Conservation (phyloP, 2,888 invertebrate genomes). For the Lymantria dispar region DNA sequence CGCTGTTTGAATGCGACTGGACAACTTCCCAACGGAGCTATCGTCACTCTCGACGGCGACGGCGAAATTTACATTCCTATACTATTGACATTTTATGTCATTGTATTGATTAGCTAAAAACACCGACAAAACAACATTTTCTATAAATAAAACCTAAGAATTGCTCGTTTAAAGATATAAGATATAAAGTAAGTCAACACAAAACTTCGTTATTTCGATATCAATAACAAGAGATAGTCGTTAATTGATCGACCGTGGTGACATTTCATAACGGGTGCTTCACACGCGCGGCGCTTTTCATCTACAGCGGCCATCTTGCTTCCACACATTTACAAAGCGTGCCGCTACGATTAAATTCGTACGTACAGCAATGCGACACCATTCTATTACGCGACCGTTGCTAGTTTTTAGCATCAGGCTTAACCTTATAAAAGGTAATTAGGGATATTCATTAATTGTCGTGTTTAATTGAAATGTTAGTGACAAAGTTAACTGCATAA, state of each 20-base stretch:
- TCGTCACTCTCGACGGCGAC: too few relatives aligned
- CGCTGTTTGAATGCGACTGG: too few relatives aligned
- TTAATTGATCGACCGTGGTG: slow-evolving; percentile 78
- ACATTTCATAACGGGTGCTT: slow-evolving; percentile 71
- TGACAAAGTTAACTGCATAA: slow-evolving; percentile 1
- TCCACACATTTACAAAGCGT: slow-evolving; percentile 54
- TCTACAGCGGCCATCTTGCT: slow-evolving; percentile 53
- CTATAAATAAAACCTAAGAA: too few relatives aligned
- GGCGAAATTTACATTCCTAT: too few relatives aligned
- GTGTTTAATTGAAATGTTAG: slow-evolving; percentile 26
- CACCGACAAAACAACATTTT: too few relatives aligned
- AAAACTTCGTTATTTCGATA: slow-evolving; percentile 55
- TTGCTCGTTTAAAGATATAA: too few relatives aligned
- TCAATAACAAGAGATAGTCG: slow-evolving; percentile 66
- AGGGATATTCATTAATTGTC: slow-evolving; percentile 28
- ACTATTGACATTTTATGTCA: too few relatives aligned
- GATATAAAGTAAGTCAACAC: slow-evolving; percentile 58
- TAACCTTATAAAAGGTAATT: slow-evolving; percentile 32
- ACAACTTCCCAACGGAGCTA: too few relatives aligned
- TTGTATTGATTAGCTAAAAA: too few relatives aligned
- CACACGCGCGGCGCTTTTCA: slow-evolving; percentile 70
- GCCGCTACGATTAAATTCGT: slow-evolving; percentile 77
- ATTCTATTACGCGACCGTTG: slow-evolving; percentile 59
- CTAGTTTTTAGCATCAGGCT: slow-evolving; percentile 43
- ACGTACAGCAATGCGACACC: slow-evolving; percentile 76